These are phyloP conservation scores for Hippasteria phrygiana DNA, from an alignment of 53 echinoderm and acorn worm genomes.

Conservation along the genomic window DNA sequence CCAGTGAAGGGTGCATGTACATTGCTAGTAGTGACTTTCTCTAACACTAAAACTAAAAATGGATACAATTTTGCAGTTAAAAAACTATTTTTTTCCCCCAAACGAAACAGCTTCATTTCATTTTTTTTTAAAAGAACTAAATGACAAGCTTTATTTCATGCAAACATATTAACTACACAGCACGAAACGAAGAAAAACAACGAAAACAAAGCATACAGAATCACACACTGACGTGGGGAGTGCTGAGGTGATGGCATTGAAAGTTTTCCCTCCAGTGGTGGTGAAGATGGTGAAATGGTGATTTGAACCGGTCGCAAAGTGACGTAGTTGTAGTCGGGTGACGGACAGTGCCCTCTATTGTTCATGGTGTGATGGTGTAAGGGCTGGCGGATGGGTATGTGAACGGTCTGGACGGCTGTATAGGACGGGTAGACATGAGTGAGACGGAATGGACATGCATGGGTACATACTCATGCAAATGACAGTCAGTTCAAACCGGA, in stretches of 20 bases:
- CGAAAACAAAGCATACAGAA: conserved; percentile 9
- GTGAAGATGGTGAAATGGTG: conserved; percentile 41
- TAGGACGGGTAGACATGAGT: neutral
- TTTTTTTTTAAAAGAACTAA: neutral
- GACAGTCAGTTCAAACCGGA: no score
- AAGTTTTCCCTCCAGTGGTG: conserved; percentile 8
- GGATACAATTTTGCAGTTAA: neutral
- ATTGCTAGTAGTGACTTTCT: no score
- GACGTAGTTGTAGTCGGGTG: conserved; percentile 38
- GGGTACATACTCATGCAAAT: neutral
- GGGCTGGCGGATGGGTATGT: conserved; percentile 20
- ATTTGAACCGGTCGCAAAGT: conserved; percentile 12
- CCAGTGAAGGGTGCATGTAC: no score
- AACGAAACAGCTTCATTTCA: neutral
- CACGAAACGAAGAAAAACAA: neutral
- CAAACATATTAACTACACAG: neutral
- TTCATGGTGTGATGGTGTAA: conserved; percentile 29
- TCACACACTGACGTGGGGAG: conserved; percentile 52
- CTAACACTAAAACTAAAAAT: neutral
- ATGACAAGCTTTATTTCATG: neutral
- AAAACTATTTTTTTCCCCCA: neutral
- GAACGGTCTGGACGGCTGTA: conserved; percentile 55
- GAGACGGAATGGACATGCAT: conserved; percentile 20
- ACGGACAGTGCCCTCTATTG: conserved; percentile 23
- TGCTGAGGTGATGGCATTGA: conserved; percentile 33